Percentiles rank a stretch among this genome's conserved stretches.
These are phyloP conservation scores for Chinchilla lanigera DNA, from an alignment of 2,113 vertebrate species.

Conservation along the genomic window DNA sequence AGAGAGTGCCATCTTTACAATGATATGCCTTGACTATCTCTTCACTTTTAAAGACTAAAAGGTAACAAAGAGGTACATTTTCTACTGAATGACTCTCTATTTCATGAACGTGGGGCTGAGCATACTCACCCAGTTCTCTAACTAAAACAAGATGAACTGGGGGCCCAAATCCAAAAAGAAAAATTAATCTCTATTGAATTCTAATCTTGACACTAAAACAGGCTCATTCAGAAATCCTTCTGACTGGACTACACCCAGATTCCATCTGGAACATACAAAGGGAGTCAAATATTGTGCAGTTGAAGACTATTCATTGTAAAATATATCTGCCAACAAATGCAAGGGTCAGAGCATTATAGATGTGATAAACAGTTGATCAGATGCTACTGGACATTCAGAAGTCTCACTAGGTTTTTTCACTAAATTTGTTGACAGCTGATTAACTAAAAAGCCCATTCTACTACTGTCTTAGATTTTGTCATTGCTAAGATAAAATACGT, in stretches of 20 bases:
- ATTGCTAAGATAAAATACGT: background rate
- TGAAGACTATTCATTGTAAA: background rate
- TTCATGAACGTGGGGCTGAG: background rate
- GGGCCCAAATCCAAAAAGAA: background rate
- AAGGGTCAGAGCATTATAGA: background rate
- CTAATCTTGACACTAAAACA: background rate
- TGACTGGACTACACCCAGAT: background rate
- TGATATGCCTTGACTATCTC: background rate
- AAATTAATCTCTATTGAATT: slow-evolving; percentile 21
- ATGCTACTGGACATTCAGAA: slow-evolving; percentile 14
- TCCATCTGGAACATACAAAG: background rate
- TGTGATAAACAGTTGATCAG: background rate
- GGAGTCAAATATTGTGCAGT: background rate
- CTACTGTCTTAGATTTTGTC: background rate
- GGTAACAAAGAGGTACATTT: slow-evolving; percentile 5
- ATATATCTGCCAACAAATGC: background rate
- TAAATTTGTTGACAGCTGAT: slow-evolving; percentile 9
- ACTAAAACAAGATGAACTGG: background rate
- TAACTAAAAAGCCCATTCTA: slow-evolving; percentile 10
- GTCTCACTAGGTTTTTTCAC: background rate
- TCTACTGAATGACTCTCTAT: background rate
- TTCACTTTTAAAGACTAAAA: background rate
- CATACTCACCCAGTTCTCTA: background rate
- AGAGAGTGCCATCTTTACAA: background rate
- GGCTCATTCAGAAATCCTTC: background rate